Evolutionary conservation across 92 coral and sea anemone species (phyloP), one percentile per base, ranked within the genome.

Genomic region (Pocillopora grandis): DNA sequence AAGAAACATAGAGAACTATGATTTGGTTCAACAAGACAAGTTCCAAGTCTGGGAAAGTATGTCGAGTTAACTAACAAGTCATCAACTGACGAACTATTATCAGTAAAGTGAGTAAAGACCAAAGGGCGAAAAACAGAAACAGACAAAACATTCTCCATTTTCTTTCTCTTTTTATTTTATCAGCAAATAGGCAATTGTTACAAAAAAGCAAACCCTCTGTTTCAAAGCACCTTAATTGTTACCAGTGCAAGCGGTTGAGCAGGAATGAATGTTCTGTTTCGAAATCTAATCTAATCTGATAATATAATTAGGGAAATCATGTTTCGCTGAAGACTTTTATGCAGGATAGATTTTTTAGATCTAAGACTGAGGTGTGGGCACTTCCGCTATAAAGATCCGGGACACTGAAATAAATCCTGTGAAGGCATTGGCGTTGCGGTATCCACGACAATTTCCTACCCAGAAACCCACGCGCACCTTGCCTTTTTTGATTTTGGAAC

Each of bases 401-500:
- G 84, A 80, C 33, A 80, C 66, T 58, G 84, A 80, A 2, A 27
- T 10, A 65, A 58, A 67, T 6, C 84, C 84, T 31, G 84, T 80
- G 57, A 33, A 10, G 67, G 75, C 75, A 35, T 80, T 35, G 57
- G n/a, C 19, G 18, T 1, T 33, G 14, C 66, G 16, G 2, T 3
- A 69, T 2, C 75, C 5, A 6, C 33, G 56, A 55, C 84, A 80
- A 13, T 80, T 80, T 17, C 76, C 84, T 9, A 80, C 84, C 76
- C 84, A 80, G 68, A 67, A 68, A 67, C 84, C 84, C 76, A 80
- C 84, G 76, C 84, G 84, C 76, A 80, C 76, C 58, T 33, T 80
- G 23, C 82, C 82, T 64, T 77, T 85, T 57, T 78, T 78, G 36
- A 85, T 59, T 64, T 77, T 70, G 74, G 76, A 62, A 76, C 90